phyloP scores from a whole-genome alignment of 2,113 vertebrate species.

The Actenoides hombroni region DNA sequence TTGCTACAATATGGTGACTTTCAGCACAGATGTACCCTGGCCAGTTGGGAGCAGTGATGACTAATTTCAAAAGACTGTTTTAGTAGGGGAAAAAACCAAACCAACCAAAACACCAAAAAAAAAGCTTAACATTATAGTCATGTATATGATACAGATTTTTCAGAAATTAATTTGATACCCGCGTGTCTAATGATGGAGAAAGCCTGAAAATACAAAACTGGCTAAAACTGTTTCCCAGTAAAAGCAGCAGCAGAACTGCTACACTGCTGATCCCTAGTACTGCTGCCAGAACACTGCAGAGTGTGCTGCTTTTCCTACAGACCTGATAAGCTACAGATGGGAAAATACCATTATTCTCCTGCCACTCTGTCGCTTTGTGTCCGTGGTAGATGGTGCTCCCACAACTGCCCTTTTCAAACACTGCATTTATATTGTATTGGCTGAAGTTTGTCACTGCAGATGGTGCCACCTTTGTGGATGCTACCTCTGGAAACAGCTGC shows the following conservation, averaged over 20 bases:
- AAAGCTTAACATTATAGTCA: background rate
- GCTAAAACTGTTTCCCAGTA: background rate
- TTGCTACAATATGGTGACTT: background rate
- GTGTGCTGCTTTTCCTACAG: background rate
- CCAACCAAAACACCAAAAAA: background rate
- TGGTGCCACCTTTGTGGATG: background rate
- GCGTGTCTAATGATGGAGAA: background rate
- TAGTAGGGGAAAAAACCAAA: too few species aligned
- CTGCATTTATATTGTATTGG: background rate
- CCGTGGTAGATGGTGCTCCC: background rate
- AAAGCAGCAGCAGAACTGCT: background rate
- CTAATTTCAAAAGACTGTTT: background rate
- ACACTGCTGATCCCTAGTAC: background rate
- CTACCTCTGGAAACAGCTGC: background rate
- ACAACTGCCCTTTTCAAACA: background rate
- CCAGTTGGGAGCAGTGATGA: background rate
- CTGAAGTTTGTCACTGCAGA: background rate
- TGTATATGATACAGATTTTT: background rate
- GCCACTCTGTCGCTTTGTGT: background rate
- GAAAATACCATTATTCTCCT: background rate
- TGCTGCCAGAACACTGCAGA: background rate
- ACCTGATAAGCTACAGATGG: background rate
- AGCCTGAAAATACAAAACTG: background rate
- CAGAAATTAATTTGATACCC: background rate
- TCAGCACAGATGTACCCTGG: background rate